Base-by-base conservation (phyloP, 2,888 invertebrate species). In the Perithous albicinctus region DNA sequence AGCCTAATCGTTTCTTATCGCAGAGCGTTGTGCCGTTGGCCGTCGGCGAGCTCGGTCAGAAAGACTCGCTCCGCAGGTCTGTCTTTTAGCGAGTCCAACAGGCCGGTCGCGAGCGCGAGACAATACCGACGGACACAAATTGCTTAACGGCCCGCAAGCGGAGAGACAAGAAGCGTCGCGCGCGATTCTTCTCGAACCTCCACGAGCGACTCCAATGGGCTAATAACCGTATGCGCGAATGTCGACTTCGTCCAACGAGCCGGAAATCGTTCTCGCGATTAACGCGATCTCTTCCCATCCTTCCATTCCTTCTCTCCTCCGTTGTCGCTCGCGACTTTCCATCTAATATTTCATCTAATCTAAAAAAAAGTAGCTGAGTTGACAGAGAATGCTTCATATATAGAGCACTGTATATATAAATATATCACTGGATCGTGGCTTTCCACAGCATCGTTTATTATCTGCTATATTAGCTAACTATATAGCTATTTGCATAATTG, bases 1-100 rank as follows among this genome's bases (percentile, higher is more conserved):
- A 78, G 75, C 85, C 87, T 90, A 90, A 90, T 90, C 87, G 87
- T 86, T 84, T 85, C 87, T 89, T 90, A 90, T 89, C 88, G 85
- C 82, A 78, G 79, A 84, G 66, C n/a, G 67, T 32, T 63, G 73
- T 70, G 29, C 43, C 46, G 46, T 64, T 78, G 41, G 56, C 64
- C 78, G 54, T 26, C 26, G 35, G 51, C 51, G 20, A 59, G 67
- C 7, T 18, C 51, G 51, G 38, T 63, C 69, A 10, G 48, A 61
- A 67, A 75, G 61, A 23, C 61, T 83, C 69, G 56, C 15, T 32
- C 26, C 54, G 82, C 82, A 80, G 81, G 80, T 83, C 75, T 84
- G 87, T 85, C 87, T 84, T 85, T 75, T 77, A 78, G 75, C 78
- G 80, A 59, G 64, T 80, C 74, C 80, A 66, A 61, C 74, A 67